Conservation (phyloP, 92 coral and sea anemone species). For the Siderastrea radians region DNA sequence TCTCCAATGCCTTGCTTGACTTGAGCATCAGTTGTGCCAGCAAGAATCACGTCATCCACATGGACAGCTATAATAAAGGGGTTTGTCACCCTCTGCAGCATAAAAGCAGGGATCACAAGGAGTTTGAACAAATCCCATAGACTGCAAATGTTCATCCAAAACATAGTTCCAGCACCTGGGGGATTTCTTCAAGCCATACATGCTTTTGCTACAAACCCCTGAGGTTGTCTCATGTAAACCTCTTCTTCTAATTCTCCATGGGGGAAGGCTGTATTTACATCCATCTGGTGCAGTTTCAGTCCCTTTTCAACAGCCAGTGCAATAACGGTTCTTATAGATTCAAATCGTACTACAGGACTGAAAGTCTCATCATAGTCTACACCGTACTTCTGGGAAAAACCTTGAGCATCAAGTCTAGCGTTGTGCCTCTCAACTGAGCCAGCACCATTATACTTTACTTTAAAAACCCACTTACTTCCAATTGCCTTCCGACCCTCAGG, state of each 20-base stretch:
- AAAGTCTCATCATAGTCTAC: conserved; percentile 61
- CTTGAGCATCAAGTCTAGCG: conserved; percentile 68
- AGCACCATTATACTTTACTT: conserved; percentile 48
- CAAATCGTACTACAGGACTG: conserved; percentile 66
- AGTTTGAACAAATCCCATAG: too few relatives aligned
- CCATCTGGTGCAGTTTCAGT: conserved; percentile 49
- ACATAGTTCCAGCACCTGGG: too few relatives aligned
- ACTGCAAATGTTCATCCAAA: too few relatives aligned
- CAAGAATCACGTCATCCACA: too few relatives aligned
- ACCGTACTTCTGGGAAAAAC: conserved; percentile 63
- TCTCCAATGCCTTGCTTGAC: too few relatives aligned
- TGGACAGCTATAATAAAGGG: too few relatives aligned
- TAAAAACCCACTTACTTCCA: conserved; percentile 56
- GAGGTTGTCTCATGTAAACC: conserved; percentile 20
- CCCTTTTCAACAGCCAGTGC: conserved; percentile 62
- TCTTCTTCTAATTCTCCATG: conserved; percentile 46
- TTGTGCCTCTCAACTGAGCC: conserved; percentile 59
- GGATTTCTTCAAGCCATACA: too few relatives aligned
- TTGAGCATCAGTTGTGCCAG: too few relatives aligned
- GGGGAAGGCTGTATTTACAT: conserved; percentile 46
- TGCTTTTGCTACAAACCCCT: too few relatives aligned
- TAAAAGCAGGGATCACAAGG: too few relatives aligned
- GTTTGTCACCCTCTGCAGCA: too few relatives aligned
- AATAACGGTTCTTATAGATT: conserved; percentile 53
- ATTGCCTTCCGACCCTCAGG: conserved; percentile 56